Conservation (phyloP, 1,140 invertebrate genomes). For the Delia radicum region DNA sequence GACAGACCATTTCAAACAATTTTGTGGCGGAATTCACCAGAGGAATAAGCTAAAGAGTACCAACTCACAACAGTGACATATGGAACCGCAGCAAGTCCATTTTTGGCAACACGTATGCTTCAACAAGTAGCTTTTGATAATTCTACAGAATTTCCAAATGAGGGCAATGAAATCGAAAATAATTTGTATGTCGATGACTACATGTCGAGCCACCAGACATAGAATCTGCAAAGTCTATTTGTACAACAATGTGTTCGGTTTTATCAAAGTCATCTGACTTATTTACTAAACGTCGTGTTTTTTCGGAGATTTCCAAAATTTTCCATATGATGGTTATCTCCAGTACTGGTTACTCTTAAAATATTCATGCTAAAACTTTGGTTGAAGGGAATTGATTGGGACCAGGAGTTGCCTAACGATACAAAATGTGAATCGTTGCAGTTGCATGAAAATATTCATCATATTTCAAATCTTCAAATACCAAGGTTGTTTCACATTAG, state of each 20-base stretch:
- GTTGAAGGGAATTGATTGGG: slow-evolving; percentile 45
- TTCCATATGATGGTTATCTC: not conserved
- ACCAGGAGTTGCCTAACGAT: slow-evolving; percentile 34
- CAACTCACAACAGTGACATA: slow-evolving; percentile 19
- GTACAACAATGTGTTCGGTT: not conserved
- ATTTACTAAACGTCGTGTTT: not conserved
- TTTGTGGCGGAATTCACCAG: not conserved
- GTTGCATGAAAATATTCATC: slow-evolving; percentile 28
- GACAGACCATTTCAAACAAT: not conserved
- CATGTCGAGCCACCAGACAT: not conserved
- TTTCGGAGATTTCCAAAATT: slow-evolving; percentile 21
- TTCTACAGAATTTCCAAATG: slow-evolving; percentile 26
- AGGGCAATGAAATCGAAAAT: not conserved
- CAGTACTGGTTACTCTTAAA: slow-evolving; percentile 5
- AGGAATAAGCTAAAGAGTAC: not conserved
- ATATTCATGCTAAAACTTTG: slow-evolving; percentile 51
- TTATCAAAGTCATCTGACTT: not conserved
- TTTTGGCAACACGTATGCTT: not conserved
- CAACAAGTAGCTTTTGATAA: slow-evolving; percentile 26
- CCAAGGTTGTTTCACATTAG: not conserved
- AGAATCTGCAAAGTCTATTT: not conserved
- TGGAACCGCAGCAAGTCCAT: not conserved
- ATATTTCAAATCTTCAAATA: slow-evolving; percentile 22
- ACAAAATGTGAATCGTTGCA: slow-evolving; percentile 32
- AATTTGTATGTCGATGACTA: slow-evolving; percentile 14